Conservation (phyloP, 2,113 vertebrate species). For the Percopsis transmontana region DNA sequence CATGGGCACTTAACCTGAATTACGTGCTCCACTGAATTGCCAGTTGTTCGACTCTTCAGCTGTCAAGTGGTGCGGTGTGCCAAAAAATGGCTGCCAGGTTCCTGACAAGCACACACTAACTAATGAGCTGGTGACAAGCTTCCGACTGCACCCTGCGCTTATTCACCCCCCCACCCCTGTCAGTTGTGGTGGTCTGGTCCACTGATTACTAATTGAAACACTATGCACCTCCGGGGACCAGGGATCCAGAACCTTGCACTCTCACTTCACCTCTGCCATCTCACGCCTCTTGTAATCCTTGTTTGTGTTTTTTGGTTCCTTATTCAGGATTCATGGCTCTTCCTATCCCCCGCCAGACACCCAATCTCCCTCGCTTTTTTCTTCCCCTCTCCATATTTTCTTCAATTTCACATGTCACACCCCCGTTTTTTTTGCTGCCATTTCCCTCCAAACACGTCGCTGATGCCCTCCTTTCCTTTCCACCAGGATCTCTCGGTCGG, state of each 20-base stretch:
- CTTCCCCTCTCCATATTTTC: no score
- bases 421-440: background rate
- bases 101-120: conserved; percentile 24
- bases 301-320: background rate
- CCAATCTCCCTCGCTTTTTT: background rate
- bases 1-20: conserved; percentile 55
- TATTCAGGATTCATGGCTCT: background rate
- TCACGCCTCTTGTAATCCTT: background rate
- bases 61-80: conserved; percentile 31
- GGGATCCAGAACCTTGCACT: background rate
- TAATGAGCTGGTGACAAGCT: conserved; percentile 48
- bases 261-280: background rate
- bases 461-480: conserved; percentile 4
- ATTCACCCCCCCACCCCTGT: background rate
- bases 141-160: conserved; percentile 11
- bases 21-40: conserved; percentile 60
- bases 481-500: background rate
- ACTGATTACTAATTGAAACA: conserved; percentile 65
- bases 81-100: conserved; percentile 48
- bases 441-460: conserved; percentile 15
- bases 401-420: background rate
- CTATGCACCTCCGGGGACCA: conserved; percentile 48
- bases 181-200: conserved; percentile 46
- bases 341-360: background rate
- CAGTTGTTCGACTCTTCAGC: conserved; percentile 41